Conservation (phyloP, 1,140 invertebrate species). For the Saccostrea cuccullata region DNA sequence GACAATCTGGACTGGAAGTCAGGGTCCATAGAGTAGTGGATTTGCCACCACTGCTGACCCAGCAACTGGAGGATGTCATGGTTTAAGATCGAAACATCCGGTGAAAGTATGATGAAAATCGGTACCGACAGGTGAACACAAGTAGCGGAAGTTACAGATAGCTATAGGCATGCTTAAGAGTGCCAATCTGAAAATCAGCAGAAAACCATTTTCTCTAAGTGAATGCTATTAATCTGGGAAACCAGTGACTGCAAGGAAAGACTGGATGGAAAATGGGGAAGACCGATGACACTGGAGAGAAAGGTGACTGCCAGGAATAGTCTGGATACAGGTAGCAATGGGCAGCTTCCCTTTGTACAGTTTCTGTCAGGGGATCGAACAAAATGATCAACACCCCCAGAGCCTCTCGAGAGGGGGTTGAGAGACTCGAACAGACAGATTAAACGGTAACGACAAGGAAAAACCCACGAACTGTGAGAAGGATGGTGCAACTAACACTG, state of each 20-base stretch:
- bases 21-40: constrained; percentile 15
- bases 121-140: background rate
- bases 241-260: background rate
- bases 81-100: constrained; percentile 43
- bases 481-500: too few species aligned
- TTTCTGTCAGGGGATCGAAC: too few species aligned
- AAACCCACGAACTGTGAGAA: too few species aligned
- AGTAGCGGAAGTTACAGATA: background rate
- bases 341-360: too few species aligned
- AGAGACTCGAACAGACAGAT: too few species aligned
- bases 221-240: background rate
- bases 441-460: too few species aligned
- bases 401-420: too few species aligned
- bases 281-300: background rate
- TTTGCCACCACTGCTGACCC: constrained; percentile 49
- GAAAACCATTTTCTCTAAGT: too few species aligned
- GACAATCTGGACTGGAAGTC: constrained; percentile 31
- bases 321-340: background rate
- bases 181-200: too few species aligned
- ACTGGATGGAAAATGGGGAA: background rate
- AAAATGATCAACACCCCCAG: too few species aligned
- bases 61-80: constrained; percentile 48
- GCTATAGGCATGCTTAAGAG: background rate
- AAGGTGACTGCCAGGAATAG: too few species aligned
- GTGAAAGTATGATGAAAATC: constrained; percentile 31